phyloP scores from a whole-genome alignment of 2,113 vertebrate species.

The Picathartes gymnocephalus region DNA sequence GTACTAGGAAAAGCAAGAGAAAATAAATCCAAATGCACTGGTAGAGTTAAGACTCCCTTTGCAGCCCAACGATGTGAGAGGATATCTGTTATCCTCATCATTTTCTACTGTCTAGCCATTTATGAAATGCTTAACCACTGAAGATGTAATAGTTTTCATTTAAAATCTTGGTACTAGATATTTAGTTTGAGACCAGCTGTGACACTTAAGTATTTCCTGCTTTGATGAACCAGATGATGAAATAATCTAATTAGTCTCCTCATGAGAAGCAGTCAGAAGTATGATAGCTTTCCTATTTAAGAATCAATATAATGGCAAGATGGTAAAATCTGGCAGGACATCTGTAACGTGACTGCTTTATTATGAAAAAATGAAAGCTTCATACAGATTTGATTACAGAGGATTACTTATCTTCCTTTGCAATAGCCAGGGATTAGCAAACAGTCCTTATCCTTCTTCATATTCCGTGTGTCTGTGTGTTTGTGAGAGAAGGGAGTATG shows the following conservation, averaged over 20 bases:
- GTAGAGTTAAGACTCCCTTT: conserved; percentile 23
- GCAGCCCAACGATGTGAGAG: not conserved
- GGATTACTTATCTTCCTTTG: conserved; percentile 20
- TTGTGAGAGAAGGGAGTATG: not conserved
- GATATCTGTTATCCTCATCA: conserved; percentile 31
- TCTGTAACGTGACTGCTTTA: conserved; percentile 32
- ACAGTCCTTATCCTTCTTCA: not conserved
- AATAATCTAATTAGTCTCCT: conserved; percentile 70
- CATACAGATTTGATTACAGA: conserved; percentile 25
- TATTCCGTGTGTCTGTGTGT: not conserved
- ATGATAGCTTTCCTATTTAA: conserved; percentile 53
- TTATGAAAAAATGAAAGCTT: conserved; percentile 5
- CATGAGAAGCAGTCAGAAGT: conserved; percentile 62
- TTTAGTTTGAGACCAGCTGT: conserved; percentile 67
- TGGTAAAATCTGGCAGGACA: conserved; percentile 35
- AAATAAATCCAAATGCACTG: conserved; percentile 25
- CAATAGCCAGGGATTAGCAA: not conserved
- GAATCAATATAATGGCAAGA: conserved; percentile 57
- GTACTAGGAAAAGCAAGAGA: not conserved
- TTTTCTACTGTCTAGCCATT: conserved; percentile 52
- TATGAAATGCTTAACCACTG: conserved; percentile 49
- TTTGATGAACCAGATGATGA: conserved; percentile 70
- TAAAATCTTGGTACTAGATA: conserved; percentile 58
- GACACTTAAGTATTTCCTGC: conserved; percentile 71
- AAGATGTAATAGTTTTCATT: conserved; percentile 66